Evolutionary conservation across 2,113 vertebrate species (phyloP).

Genomic region (Maccullochella peelii): DNA sequence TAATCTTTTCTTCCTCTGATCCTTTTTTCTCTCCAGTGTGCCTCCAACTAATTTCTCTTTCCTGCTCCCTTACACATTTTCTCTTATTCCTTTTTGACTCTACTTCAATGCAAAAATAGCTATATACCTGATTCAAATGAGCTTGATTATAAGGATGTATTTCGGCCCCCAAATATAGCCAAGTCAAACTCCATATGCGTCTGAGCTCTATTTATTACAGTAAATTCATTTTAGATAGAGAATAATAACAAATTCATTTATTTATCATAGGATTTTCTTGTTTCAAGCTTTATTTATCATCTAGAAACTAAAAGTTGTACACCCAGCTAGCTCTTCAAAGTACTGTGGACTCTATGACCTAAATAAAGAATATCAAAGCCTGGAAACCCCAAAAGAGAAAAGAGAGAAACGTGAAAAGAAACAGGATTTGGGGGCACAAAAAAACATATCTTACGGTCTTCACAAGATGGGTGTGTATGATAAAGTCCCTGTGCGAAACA

Average conservation of each 20-base stretch:
- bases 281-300: constrained; percentile 63
- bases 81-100: background rate
- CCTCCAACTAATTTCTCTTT: background rate
- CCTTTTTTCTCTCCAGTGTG: background rate
- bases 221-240: constrained; percentile 56
- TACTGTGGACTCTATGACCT: constrained; percentile 68
- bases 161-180: background rate
- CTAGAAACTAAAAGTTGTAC: constrained; percentile 56
- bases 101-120: background rate
- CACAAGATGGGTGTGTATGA: constrained; percentile 1
- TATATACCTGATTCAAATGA: constrained; percentile 3
- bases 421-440: constrained; percentile 29
- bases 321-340: constrained; percentile 66
- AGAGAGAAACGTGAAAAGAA: constrained; percentile 37
- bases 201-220: constrained; percentile 58
- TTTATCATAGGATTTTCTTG: constrained; percentile 57
- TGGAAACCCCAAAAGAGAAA: constrained; percentile 55
- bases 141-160: constrained; percentile 3
- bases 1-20: background rate
- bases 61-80: background rate
- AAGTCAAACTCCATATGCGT: constrained; percentile 32
- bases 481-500: constrained; percentile 41
- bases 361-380: constrained; percentile 79
- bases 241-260: constrained; percentile 69
- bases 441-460: constrained; percentile 12